These are phyloP conservation scores for Formica selysi DNA, from an alignment of 1,140 invertebrate genomes.

Conservation along the genomic window DNA sequence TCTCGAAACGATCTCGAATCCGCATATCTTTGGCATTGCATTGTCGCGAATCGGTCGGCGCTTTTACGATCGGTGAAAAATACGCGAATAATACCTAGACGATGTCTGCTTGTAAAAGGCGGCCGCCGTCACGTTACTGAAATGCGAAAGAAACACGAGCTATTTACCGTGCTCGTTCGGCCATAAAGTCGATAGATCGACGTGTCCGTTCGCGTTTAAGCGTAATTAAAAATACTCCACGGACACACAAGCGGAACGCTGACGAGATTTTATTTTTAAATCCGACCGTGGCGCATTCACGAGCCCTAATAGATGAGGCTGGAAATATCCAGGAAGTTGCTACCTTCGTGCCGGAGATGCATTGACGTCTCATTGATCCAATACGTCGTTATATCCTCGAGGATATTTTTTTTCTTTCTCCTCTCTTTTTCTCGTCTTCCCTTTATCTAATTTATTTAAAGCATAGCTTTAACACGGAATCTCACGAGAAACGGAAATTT, in stretches of 20 bases:
- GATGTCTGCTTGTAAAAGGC: conserved; percentile 33
- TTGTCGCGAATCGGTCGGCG: background rate
- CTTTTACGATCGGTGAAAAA: conserved; percentile 12
- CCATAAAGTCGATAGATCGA: conserved; percentile 43
- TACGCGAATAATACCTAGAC: background rate
- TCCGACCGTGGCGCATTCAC: conserved; percentile 11
- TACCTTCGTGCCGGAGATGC: conserved; percentile 2
- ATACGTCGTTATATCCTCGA: conserved; percentile 6
- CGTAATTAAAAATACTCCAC: conserved; percentile 59
- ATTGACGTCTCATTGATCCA: conserved; percentile 43
- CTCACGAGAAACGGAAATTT: background rate
- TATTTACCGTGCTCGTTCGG: conserved; percentile 39
- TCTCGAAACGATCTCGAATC: background rate
- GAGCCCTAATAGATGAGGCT: conserved; percentile 21
- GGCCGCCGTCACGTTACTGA: background rate
- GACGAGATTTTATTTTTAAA: conserved; percentile 53
- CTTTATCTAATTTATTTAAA: conserved; percentile 29
- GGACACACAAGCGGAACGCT: conserved; percentile 13
- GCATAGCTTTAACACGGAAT: background rate
- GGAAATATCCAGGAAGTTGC: conserved; percentile 28
- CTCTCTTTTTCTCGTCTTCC: background rate
- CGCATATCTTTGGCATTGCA: background rate
- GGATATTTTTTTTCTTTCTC: background rate
- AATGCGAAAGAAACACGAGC: conserved; percentile 8
- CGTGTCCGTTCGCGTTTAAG: background rate